These are phyloP conservation scores for Eutolmus rufibarbis DNA, from an alignment of 2,888 invertebrate species.

Conservation along the genomic window DNA sequence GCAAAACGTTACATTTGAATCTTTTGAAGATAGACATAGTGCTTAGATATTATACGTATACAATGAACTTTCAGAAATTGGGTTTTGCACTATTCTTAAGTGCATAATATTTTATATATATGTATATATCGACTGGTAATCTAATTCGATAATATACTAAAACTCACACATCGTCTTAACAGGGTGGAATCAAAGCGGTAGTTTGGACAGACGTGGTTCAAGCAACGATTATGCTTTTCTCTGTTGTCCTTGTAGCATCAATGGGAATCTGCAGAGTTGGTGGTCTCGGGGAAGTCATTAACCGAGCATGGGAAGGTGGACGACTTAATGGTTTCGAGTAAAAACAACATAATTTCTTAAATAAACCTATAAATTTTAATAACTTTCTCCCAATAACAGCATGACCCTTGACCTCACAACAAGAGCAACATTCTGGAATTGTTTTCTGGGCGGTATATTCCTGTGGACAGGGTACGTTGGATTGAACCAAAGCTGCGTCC, in stretches of 20 bases:
- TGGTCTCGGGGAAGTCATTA: constrained; percentile 58
- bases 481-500: constrained; percentile 77
- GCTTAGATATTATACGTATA: no score
- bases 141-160: not conserved
- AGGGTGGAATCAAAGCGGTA: constrained; percentile 66
- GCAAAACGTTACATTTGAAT: no score
- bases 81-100: no score
- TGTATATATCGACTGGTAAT: no score
- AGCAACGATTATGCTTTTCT: constrained; percentile 60
- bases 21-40: no score
- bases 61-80: no score
- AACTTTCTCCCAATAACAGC: constrained; percentile 56
- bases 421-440: constrained; percentile 72
- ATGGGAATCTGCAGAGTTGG: constrained; percentile 61
- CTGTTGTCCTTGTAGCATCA: constrained; percentile 59
- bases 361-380: not conserved
- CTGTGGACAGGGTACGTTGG: constrained; percentile 72
- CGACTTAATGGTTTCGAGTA: constrained; percentile 61
- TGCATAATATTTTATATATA: no score
- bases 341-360: not conserved
- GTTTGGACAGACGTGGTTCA: constrained; percentile 67
- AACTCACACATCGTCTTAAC: no score
- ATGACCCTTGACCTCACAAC: constrained; percentile 68
- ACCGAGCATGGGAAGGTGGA: constrained; percentile 57
- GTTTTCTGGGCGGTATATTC: constrained; percentile 67